Evolutionary conservation across 1,140 invertebrate species (phyloP), one percentile per base, ranked within the genome.

Genomic region (Drosophila micromelanica): DNA sequence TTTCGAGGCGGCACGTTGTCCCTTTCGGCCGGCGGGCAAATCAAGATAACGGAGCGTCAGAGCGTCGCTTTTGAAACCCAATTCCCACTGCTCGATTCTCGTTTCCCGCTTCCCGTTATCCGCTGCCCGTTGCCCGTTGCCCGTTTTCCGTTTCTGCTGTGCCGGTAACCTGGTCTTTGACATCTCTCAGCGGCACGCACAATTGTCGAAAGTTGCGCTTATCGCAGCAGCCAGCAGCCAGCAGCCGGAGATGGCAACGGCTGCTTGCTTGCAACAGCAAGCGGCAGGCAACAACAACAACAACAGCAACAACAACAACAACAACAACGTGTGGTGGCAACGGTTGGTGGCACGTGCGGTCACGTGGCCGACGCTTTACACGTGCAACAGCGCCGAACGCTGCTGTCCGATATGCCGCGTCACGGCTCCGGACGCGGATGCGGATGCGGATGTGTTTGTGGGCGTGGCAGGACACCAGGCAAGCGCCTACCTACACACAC

Each of bases 281-380:
- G 17, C 17, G 17, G 17, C 17, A 17, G 17, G n/a, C n/a, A n/a
- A n/a, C n/a, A n/a, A n/a, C n/a, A n/a, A n/a, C n/a, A n/a, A n/a
- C n/a, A n/a, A n/a, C n/a, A n/a, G n/a, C n/a, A n/a, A n/a, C n/a
- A n/a, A n/a, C n/a, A n/a, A n/a, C n/a, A n/a, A n/a, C n/a, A n/a
- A n/a, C 17, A 2, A 2, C 17, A 17, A 17, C 17, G 17, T 1
- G 1, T 17, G 30, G 30, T 32, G 30, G 20, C 42, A 45, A 23
- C 30, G 13, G 5, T 15, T 17, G 40, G 48, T 48, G 57, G 57
- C 71, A 87, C 82, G 82, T 87, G 82, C 84, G 62, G 84, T 71
- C 82, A 89, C 84, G 82, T 87, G 82, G 59, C 82, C 65, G 74
- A 60, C 57, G 62, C 65, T 67, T 87, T 76, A 86, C 82, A 86